Evolutionary conservation across 2,113 vertebrate genomes (phyloP).

Genomic region (Mobula birostris): DNA sequence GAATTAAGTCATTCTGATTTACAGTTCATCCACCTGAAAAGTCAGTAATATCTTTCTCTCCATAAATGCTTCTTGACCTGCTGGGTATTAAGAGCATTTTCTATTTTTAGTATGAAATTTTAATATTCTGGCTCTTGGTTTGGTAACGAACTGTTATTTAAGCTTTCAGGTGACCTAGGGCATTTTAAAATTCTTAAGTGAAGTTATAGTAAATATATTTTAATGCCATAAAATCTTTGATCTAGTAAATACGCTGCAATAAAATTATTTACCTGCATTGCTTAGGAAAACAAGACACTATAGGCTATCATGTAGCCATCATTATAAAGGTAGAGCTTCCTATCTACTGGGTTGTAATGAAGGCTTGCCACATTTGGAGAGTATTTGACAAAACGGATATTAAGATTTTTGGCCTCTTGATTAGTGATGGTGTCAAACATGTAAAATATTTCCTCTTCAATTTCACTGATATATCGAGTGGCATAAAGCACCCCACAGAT

Average conservation of each 20-base stretch:
- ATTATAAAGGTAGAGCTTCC: conserved; percentile 39
- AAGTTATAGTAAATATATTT: background rate
- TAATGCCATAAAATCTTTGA: background rate
- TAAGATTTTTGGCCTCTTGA: conserved; percentile 41
- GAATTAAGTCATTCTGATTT: no score
- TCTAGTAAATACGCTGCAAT: background rate
- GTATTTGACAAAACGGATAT: conserved; percentile 32
- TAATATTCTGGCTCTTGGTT: background rate
- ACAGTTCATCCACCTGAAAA: no score
- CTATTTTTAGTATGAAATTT: background rate
- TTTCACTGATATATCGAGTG: conserved; percentile 22
- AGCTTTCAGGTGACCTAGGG: background rate
- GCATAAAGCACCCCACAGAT: conserved; percentile 40
- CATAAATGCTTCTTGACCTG: no score
- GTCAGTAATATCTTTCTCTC: no score
- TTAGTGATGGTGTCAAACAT: conserved; percentile 36
- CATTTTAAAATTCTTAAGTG: background rate
- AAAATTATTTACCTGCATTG: background rate
- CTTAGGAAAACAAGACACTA: conserved; percentile 39
- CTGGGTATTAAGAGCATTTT: no score
- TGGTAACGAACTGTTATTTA: background rate
- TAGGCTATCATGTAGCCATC: conserved; percentile 39
- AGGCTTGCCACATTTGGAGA: conserved; percentile 23
- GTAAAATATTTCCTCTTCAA: conserved; percentile 38
- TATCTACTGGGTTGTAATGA: conserved; percentile 40